Percentiles rank a stretch among this genome's conserved stretches.
phyloP scores from a whole-genome alignment of 2,113 vertebrate genomes.

The Pterocles orientalis region DNA sequence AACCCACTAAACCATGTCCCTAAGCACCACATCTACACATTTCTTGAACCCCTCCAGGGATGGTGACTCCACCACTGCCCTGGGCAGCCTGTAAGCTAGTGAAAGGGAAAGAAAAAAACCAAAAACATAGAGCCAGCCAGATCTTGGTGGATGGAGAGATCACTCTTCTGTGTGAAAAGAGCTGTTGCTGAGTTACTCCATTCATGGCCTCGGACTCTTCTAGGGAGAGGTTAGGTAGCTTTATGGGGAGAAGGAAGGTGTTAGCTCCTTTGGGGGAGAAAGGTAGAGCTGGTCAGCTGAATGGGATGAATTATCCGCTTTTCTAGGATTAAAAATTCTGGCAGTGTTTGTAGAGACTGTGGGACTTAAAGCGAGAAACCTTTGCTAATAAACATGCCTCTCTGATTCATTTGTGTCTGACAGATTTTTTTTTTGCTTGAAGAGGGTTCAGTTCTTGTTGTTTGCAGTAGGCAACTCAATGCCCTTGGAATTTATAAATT shows the following conservation, averaged over 20 bases:
- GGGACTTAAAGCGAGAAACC: background rate
- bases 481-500: background rate
- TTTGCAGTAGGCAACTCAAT: background rate
- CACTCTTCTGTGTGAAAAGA: background rate
- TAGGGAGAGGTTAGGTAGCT: background rate
- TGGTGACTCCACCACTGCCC: too few relatives aligned
- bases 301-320: background rate
- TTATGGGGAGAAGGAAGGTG: background rate
- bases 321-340: constrained; percentile 10
- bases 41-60: too few relatives aligned
- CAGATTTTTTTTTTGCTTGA: background rate
- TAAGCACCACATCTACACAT: too few relatives aligned
- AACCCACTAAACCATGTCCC: too few relatives aligned
- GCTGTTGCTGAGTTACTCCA: background rate
- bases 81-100: too few relatives aligned
- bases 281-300: constrained; percentile 6
- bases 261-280: background rate
- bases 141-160: background rate
- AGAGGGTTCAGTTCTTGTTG: background rate
- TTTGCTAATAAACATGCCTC: background rate
- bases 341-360: background rate
- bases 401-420: background rate
- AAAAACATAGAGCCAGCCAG: too few relatives aligned
- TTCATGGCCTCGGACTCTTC: background rate
- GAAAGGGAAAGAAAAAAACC: background rate